Conservation (phyloP, 2,797 vertebrate species). For the Sebastes hubbsi region DNA sequence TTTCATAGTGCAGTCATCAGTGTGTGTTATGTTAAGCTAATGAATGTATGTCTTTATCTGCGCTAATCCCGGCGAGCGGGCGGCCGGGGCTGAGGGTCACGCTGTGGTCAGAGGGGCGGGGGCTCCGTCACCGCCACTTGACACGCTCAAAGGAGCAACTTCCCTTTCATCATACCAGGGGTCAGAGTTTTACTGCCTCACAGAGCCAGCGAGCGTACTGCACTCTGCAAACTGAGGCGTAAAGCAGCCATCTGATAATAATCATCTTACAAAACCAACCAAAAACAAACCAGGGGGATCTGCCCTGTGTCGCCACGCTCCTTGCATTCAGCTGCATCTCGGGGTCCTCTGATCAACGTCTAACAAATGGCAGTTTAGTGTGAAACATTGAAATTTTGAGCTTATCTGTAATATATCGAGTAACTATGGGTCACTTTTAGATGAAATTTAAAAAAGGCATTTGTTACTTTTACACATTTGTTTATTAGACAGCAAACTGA, state of each 20-base stretch:
- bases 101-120: slow-evolving; percentile 69
- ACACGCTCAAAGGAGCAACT: slow-evolving; percentile 80
- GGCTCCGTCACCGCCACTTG: slow-evolving; percentile 62
- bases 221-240: slow-evolving; percentile 56
- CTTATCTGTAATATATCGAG: neutral
- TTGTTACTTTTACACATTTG: neutral
- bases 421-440: neutral
- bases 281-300: neutral
- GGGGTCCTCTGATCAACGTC: neutral
- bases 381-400: neutral
- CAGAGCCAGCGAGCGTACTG: slow-evolving; percentile 51
- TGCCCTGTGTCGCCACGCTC: neutral
- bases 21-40: slow-evolving; percentile 55
- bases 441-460: neutral
- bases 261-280: slow-evolving; percentile 47
- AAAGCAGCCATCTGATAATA: slow-evolving; percentile 65
- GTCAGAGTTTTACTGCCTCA: slow-evolving; percentile 77
- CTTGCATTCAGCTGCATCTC: neutral
- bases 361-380: neutral
- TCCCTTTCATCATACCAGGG: slow-evolving; percentile 83
- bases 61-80: slow-evolving; percentile 47
- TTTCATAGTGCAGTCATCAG: slow-evolving; percentile 14
- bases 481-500: neutral
- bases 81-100: slow-evolving; percentile 62
- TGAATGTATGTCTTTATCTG: slow-evolving; percentile 69